These are phyloP conservation scores for Hemichromis elongatus DNA, from an alignment of 2,113 vertebrate species.

Conservation along the genomic window DNA sequence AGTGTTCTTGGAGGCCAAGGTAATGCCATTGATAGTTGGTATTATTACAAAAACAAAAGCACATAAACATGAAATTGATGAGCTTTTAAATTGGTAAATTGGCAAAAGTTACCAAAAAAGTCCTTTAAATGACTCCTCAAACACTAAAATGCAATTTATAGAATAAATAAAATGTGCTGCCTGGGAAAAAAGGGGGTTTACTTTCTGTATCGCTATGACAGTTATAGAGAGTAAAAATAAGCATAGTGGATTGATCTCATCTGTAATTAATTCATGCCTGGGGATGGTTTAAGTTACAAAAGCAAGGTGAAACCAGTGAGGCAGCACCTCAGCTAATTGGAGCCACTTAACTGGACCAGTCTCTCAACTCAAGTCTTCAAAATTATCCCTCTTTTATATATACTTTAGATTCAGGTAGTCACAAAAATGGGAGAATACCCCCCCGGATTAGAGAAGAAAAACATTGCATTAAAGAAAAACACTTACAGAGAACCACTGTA, in stretches of 20 bases:
- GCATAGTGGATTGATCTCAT: not conserved
- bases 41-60: not conserved
- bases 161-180: not conserved
- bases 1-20: not conserved
- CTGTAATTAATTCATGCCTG: not conserved
- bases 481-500: not conserved
- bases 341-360: not conserved
- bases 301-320: not conserved
- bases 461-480: not conserved
- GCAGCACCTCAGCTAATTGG: not conserved
- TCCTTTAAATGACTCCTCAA: not conserved
- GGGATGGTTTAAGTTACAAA: not conserved
- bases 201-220: not conserved
- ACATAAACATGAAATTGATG: not conserved
- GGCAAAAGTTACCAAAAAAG: not conserved
- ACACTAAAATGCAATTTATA: not conserved
- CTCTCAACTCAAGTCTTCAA: not conserved
- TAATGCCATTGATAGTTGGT: not conserved
- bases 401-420: not conserved
- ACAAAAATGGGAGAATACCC: not conserved
- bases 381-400: not conserved
- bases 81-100: not conserved
- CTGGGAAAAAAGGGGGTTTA: fast-evolving
- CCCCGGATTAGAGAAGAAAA: not conserved
- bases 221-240: not conserved